These are phyloP conservation scores for Temnothorax rugatulus DNA, from an alignment of 2,888 invertebrate species.

Conservation along the genomic window DNA sequence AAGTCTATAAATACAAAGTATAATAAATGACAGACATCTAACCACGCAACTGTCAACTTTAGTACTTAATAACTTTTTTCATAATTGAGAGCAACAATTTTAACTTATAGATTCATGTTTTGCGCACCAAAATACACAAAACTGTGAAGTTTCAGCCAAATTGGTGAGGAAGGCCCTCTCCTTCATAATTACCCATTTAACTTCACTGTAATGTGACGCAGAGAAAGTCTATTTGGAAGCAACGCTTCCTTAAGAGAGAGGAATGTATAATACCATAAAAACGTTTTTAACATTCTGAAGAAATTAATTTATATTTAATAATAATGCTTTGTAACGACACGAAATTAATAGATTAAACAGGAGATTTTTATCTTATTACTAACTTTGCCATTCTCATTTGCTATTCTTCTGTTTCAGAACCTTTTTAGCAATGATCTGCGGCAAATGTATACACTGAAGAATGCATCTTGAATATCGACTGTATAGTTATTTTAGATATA, in stretches of 20 bases:
- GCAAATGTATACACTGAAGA: constrained; percentile 58
- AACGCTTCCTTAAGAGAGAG: background rate
- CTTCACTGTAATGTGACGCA: background rate
- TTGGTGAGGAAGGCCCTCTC: too few relatives aligned
- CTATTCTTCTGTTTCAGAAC: constrained; percentile 47
- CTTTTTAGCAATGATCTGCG: constrained; percentile 59
- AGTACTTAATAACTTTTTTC: too few relatives aligned
- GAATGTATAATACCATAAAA: background rate
- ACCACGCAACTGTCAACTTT: too few relatives aligned
- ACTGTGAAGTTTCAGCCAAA: too few relatives aligned
- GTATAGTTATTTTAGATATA: constrained; percentile 3
- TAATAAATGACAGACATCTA: too few relatives aligned
- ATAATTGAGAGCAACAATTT: too few relatives aligned
- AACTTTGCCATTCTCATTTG: background rate
- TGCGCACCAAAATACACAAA: too few relatives aligned
- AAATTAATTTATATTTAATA: background rate
- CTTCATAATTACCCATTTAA: background rate
- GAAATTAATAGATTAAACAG: background rate
- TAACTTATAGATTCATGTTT: too few relatives aligned
- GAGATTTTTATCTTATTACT: constrained; percentile 6
- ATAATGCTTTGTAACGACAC: background rate
- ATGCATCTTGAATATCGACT: background rate
- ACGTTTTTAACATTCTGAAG: background rate
- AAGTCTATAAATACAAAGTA: too few relatives aligned
- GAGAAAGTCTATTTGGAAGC: background rate